Evolutionary conservation across 35 echinoderm and acorn worm species (phyloP), one percentile per base, ranked within the genome.

Genomic region (Patiria miniata): DNA sequence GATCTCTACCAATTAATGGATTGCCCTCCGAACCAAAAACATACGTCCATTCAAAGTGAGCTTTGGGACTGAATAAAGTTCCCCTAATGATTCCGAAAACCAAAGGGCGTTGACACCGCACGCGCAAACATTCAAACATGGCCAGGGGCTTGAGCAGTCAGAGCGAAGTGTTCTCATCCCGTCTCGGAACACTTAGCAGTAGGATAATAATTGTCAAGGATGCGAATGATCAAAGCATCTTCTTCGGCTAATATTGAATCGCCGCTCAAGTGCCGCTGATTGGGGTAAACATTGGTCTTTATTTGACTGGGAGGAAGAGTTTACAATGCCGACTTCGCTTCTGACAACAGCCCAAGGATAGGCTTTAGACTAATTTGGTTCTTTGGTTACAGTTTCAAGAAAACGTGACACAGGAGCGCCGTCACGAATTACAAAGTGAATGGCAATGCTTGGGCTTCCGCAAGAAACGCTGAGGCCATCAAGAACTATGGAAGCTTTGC

Each of bases 261-360:
- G 14, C 65, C 65, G 57, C 29, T 73, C 29, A 73, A 73, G 65
- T 34, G 26, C 65, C 65, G 65, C 65, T 73, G 65, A 73, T 73
- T 73, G 65, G 10, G 29, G 65, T 34, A 73, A 73, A 73, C 65
- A 73, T 23, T 16, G 42, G 65, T 73, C 65, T 30, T 47, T 73
- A 10, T 73, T 73, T 28, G 65, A 73, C 65, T 73, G 26, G 21
- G 26, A 73, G 65, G 26, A n/a, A 26, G 57, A 34, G 26, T 26
- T 73, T 23, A 73, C 65, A 73, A 73, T 30, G 34, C 26, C 3
- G 14, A 2, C 26, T 26, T 34, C 65, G 26, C 34, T 30, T 34
- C 23, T 32, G 61, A 19, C 61, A 69, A 69, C 61, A 34, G 61
- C 61, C 61, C 21, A 21, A 34, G 61, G 61, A 21, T 5, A 23